Conservation (phyloP, 1,140 invertebrate genomes). For the Brachionus asplanchnoidis region DNA sequence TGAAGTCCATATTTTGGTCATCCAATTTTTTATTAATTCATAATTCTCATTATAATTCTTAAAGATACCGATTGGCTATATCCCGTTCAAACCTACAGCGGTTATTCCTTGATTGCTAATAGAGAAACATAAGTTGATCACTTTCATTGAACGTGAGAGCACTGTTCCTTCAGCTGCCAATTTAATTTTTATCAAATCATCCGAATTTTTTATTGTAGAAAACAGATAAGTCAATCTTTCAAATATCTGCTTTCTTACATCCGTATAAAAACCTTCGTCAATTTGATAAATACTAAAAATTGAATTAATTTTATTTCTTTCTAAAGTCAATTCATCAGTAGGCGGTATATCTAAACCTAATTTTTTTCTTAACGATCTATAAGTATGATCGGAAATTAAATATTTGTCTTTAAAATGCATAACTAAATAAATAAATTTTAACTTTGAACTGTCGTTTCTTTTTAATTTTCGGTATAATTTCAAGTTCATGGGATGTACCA, state of each 20-base stretch:
- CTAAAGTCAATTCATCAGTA: neutral
- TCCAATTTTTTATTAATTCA: neutral
- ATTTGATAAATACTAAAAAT: neutral
- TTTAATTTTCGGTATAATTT: neutral
- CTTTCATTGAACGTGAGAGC: neutral
- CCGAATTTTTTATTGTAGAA: neutral
- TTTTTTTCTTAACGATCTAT: neutral
- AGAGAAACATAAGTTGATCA: neutral
- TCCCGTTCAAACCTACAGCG: neutral
- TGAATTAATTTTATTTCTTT: neutral
- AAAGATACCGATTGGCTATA: neutral
- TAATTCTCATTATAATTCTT: conserved; percentile 9
- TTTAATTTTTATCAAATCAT: neutral
- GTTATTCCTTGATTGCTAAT: neutral
- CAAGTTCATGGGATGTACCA: neutral
- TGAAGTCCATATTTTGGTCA: neutral
- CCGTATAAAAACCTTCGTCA: neutral
- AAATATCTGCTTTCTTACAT: neutral
- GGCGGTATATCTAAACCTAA: neutral
- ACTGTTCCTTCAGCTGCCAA: neutral
- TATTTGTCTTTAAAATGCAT: neutral
- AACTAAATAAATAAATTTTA: no score
- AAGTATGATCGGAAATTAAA: neutral
- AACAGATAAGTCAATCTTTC: neutral
- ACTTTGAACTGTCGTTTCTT: neutral